Evolutionary conservation across 2,113 vertebrate species (phyloP).

Genomic region (Rhombomys opimus): DNA sequence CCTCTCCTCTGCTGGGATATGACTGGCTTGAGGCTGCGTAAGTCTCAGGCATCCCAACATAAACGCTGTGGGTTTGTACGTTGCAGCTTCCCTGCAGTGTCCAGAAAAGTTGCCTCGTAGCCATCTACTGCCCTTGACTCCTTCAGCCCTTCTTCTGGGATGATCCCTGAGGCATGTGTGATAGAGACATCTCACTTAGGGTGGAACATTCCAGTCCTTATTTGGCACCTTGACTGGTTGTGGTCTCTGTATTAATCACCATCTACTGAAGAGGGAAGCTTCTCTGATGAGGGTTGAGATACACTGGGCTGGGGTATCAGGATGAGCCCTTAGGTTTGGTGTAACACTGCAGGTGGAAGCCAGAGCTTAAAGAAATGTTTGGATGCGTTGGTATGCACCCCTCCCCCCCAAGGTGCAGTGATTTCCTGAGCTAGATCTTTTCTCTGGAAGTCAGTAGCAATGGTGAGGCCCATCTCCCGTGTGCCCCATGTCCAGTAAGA

Average conservation of each 20-base stretch:
- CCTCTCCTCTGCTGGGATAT: background rate
- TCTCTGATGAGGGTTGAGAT: background rate
- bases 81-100: background rate
- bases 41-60: background rate
- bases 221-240: background rate
- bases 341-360: background rate
- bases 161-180: background rate
- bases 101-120: background rate
- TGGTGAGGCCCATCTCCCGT: background rate
- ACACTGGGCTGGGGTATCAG: background rate
- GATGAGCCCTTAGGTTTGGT: background rate
- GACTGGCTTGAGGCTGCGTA: background rate
- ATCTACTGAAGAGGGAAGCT: background rate
- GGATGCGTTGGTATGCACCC: background rate
- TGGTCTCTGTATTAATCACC: background rate
- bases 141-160: background rate
- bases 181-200: background rate
- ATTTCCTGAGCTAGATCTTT: background rate
- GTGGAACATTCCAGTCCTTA: background rate
- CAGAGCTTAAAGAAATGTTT: background rate
- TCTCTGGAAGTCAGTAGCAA: background rate
- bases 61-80: background rate
- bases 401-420: background rate
- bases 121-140: background rate
- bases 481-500: background rate